These are phyloP conservation scores for Takifugu flavidus DNA, from an alignment of 2,113 vertebrate genomes.

Conservation along the genomic window DNA sequence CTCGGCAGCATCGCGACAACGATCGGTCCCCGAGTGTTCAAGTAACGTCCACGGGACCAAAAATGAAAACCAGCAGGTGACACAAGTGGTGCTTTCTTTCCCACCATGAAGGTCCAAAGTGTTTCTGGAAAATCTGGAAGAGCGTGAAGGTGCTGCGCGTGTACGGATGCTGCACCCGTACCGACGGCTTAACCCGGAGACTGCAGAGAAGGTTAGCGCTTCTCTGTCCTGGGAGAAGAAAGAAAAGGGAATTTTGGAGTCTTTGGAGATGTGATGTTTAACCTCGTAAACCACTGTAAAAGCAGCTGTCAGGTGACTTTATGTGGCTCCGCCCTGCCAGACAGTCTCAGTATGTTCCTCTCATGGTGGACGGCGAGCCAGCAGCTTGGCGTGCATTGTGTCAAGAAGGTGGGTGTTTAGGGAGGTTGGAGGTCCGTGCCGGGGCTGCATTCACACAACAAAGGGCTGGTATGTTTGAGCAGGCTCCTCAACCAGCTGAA, in stretches of 20 bases:
- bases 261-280: not conserved
- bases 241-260: conserved; percentile 3
- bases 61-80: conserved; percentile 7
- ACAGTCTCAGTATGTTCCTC: conserved; percentile 9
- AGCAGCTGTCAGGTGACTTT: conserved; percentile 13
- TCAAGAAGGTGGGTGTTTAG: conserved; percentile 20
- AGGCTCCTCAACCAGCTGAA: conserved; percentile 42
- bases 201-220: not conserved
- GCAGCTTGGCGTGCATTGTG: conserved; percentile 33
- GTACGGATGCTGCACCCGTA: too few relatives aligned
- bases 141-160: too few relatives aligned
- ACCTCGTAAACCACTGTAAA: conserved; percentile 30
- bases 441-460: conserved; percentile 42
- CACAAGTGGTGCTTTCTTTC: conserved; percentile 32
- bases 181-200: too few relatives aligned
- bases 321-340: conserved; percentile 29
- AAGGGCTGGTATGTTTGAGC: conserved; percentile 41
- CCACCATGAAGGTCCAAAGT: not conserved
- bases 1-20: conserved; percentile 39
- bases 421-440: conserved; percentile 19
- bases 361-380: too few relatives aligned
- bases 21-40: conserved; percentile 30
- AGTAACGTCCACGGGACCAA: conserved; percentile 10
- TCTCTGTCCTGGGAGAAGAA: not conserved
- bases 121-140: not conserved